phyloP scores from a whole-genome alignment of 2,113 vertebrate species.

The Sapajus apella region DNA sequence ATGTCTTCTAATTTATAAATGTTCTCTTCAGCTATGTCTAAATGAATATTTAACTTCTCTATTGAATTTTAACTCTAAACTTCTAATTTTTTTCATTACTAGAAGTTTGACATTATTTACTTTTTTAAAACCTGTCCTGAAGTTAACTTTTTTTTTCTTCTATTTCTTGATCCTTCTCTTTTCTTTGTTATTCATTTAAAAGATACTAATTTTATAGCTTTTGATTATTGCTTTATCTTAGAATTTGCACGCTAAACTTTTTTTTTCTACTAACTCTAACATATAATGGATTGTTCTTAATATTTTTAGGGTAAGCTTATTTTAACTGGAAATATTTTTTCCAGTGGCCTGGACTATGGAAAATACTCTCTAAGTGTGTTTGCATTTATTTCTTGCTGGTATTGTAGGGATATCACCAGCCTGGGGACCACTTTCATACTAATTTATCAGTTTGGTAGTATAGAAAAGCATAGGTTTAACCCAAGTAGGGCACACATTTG shows the following conservation, averaged over 20 bases:
- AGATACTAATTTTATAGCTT: background rate
- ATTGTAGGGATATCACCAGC: background rate
- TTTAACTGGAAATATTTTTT: background rate
- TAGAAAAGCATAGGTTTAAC: background rate
- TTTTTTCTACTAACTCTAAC: background rate
- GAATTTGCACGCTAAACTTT: background rate
- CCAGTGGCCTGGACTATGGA: background rate
- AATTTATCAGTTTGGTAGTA: background rate
- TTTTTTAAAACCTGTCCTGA: background rate
- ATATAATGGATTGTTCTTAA: background rate
- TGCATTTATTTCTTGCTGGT: background rate
- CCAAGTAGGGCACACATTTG: background rate
- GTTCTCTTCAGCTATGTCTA: conserved; percentile 22
- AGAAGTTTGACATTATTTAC: background rate
- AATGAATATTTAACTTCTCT: background rate
- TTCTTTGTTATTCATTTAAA: background rate
- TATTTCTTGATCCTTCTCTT: background rate
- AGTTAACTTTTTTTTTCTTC: background rate
- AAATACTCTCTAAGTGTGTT: background rate
- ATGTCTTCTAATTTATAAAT: background rate
- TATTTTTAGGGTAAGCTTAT: conserved; percentile 20
- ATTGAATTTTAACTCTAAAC: background rate
- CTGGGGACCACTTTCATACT: background rate
- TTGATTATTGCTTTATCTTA: background rate
- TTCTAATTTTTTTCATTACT: background rate